Conservation (phyloP, 2,888 invertebrate species). For the Amphipoea lucens region DNA sequence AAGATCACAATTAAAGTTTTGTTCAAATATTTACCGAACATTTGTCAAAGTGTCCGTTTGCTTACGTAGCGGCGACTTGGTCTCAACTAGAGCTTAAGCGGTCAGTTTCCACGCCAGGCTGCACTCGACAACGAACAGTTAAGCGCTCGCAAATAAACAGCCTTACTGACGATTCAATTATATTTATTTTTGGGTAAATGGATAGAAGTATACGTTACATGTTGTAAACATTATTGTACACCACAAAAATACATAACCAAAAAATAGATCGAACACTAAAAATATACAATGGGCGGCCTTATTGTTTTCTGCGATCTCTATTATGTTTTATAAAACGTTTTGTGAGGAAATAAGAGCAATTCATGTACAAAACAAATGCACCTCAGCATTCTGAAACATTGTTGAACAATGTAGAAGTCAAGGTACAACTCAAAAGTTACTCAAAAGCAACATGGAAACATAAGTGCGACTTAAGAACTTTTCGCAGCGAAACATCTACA, state of each 20-base stretch:
- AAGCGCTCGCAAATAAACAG: slow-evolving; percentile 58
- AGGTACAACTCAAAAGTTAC: slow-evolving; percentile 14
- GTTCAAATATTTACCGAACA: slow-evolving; percentile 53
- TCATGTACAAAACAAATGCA: not conserved
- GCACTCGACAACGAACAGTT: slow-evolving; percentile 39
- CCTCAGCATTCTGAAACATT: not conserved
- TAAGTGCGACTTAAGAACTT: slow-evolving; percentile 12
- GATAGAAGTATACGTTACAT: too few species aligned
- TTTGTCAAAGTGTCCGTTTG: slow-evolving; percentile 59
- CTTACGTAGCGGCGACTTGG: slow-evolving; percentile 37
- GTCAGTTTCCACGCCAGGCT: slow-evolving; percentile 51
- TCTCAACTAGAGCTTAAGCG: slow-evolving; percentile 57
- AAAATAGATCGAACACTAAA: not conserved
- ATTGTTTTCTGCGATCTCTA: not conserved
- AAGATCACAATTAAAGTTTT: slow-evolving; percentile 43
- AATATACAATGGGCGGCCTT: not conserved
- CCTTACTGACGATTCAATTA: slow-evolving; percentile 54
- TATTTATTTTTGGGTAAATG: slow-evolving; percentile 31
- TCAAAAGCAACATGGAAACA: slow-evolving; percentile 16
- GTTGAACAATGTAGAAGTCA: slow-evolving; percentile 2
- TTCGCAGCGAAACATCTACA: slow-evolving; percentile 40
- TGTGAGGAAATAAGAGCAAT: not conserved
- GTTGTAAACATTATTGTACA: too few species aligned
- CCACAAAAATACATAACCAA: not conserved
- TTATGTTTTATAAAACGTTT: not conserved